phyloP scores from a whole-genome alignment of 1,140 invertebrate genomes.

The Liolophura sinensis region DNA sequence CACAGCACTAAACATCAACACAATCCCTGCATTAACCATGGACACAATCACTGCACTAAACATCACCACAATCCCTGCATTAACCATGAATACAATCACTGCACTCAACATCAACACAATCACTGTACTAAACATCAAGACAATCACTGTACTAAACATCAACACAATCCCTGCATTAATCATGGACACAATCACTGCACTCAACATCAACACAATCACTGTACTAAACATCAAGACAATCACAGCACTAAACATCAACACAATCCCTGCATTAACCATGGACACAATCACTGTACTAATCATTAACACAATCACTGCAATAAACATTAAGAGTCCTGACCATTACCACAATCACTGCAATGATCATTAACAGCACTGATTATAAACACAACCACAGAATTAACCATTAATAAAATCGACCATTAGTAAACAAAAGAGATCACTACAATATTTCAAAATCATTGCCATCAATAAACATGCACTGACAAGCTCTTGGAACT shows the following conservation, averaged over 20 bases:
- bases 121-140: no score
- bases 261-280: conserved; percentile 11
- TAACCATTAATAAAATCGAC: conserved; percentile 10
- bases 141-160: conserved; percentile 82
- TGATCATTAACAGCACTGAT: conserved; percentile 85
- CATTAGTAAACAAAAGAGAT: no score
- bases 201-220: conserved; percentile 6
- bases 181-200: conserved; percentile 2
- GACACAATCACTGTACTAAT: conserved; percentile 10
- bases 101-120: conserved; percentile 15
- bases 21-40: conserved; percentile 11
- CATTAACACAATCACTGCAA: conserved; percentile 13
- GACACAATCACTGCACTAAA: conserved; percentile 10
- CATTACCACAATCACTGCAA: conserved; percentile 15
- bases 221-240: conserved; percentile 10
- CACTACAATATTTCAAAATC: no score
- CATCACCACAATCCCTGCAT: conserved; percentile 12
- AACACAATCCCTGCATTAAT: conserved; percentile 13
- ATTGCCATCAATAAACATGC: no score
- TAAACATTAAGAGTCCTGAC: conserved; percentile 10
- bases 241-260: conserved; percentile 15
- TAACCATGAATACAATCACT: conserved; percentile 11
- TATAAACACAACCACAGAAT: conserved; percentile 13
- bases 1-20: conserved; percentile 15
- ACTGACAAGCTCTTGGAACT: no score